phyloP scores from a whole-genome alignment of 2,113 vertebrate genomes.

The Tenebrosternarchus preto region DNA sequence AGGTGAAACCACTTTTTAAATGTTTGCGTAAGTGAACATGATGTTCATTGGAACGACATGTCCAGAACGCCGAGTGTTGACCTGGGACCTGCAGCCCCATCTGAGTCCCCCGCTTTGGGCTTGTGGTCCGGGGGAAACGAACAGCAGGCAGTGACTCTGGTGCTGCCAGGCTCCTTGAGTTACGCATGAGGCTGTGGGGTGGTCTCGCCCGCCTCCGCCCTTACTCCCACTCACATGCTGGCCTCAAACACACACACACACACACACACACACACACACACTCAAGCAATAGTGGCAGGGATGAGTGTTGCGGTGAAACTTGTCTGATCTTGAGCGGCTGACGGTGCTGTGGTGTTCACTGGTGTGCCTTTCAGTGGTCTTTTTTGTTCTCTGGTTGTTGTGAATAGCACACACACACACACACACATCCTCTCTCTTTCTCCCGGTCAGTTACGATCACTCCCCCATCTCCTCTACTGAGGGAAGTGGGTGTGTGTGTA shows the following conservation, averaged over 20 bases:
- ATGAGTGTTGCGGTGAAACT: conserved; percentile 62
- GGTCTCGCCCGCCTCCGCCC: conserved; percentile 30
- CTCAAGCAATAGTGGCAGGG: conserved; percentile 51
- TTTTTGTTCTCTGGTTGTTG: conserved; percentile 51
- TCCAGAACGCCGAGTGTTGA: background rate
- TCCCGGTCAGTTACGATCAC: conserved; percentile 17
- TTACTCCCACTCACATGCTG: conserved; percentile 47
- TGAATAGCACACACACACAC: conserved; percentile 37
- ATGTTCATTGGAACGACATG: background rate
- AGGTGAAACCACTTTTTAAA: background rate
- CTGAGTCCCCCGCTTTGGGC: background rate
- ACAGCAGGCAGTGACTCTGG: conserved; percentile 27
- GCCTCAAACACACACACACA: conserved; percentile 30
- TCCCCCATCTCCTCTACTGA: background rate
- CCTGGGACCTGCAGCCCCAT: background rate
- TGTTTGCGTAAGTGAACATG: background rate
- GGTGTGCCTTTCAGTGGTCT: conserved; percentile 44
- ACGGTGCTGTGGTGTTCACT: conserved; percentile 25
- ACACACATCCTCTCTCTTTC: background rate
- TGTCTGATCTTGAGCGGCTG: conserved; percentile 56
- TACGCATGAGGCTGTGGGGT: conserved; percentile 51
- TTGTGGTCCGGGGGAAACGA: no score
- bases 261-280: conserved; percentile 29
- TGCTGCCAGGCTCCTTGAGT: no score
- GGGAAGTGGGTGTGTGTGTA: conserved; percentile 9